These are phyloP conservation scores for Romanogobio albipinnatus DNA, from an alignment of 2,113 vertebrate genomes.

Conservation along the genomic window DNA sequence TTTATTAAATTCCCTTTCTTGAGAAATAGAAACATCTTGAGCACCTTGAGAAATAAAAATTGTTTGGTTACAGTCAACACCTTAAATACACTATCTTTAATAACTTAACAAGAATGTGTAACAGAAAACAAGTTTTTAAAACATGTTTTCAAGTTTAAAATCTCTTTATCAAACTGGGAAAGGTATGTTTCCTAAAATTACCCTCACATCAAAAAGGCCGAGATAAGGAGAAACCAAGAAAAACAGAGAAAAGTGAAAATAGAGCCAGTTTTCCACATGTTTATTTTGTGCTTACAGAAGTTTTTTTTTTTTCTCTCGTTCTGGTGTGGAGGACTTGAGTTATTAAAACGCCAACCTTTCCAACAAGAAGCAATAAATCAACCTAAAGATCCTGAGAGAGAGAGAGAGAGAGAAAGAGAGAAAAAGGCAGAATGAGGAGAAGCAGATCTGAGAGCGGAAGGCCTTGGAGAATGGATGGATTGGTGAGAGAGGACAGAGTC, in stretches of 20 bases:
- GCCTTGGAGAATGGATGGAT: slow-evolving; percentile 55
- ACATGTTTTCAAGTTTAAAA: too few species aligned
- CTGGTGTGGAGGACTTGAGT: slow-evolving; percentile 76
- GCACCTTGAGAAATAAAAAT: too few species aligned
- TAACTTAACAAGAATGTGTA: too few species aligned
- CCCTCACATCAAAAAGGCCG: slow-evolving; percentile 51
- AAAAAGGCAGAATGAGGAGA: slow-evolving; percentile 38
- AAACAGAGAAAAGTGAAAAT: slow-evolving; percentile 47
- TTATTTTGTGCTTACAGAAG: slow-evolving; percentile 79
- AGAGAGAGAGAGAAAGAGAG: slow-evolving; percentile 31
- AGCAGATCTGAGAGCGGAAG: slow-evolving; percentile 41
- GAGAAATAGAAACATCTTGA: too few species aligned
- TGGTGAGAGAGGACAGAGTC: slow-evolving; percentile 37
- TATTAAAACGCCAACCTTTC: slow-evolving; percentile 82
- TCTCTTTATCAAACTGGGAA: neutral
- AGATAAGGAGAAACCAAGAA: neutral
- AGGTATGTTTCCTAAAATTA: neutral
- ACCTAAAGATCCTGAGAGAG: slow-evolving; percentile 75
- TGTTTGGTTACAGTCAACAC: too few species aligned
- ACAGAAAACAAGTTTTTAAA: too few species aligned
- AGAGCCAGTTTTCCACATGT: slow-evolving; percentile 62
- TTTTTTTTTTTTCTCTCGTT: slow-evolving; percentile 63
- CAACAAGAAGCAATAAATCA: slow-evolving; percentile 82
- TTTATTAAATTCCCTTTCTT: too few species aligned
- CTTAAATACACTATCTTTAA: too few species aligned